phyloP scores from a whole-genome alignment of 2,113 vertebrate genomes.

The Erythrocebus patas region DNA sequence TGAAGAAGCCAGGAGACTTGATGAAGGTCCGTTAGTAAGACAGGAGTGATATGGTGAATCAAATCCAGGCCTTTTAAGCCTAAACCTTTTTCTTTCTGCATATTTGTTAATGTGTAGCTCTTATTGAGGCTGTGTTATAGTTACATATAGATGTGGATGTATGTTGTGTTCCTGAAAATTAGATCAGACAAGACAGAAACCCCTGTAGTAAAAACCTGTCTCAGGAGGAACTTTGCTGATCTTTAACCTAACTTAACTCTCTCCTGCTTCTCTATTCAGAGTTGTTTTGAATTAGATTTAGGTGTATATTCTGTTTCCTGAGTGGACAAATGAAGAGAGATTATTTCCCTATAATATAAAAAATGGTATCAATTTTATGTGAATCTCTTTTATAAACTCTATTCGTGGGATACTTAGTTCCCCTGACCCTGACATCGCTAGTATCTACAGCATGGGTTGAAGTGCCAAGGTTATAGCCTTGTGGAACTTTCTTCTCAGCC shows the following conservation, averaged over 20 bases:
- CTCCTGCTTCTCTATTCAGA: neutral
- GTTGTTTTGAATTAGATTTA: neutral
- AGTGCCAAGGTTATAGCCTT: neutral
- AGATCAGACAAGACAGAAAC: neutral
- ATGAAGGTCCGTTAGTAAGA: neutral
- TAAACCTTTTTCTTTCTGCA: neutral
- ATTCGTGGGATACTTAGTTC: neutral
- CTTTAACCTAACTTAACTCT: neutral
- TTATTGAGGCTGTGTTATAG: neutral
- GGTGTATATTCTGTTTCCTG: neutral
- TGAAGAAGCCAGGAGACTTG: neutral
- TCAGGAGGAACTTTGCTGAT: neutral
- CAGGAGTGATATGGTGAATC: neutral
- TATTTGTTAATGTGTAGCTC: neutral
- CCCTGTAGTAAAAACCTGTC: neutral
- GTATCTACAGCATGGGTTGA: neutral
- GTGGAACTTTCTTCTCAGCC: neutral
- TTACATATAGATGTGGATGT: neutral
- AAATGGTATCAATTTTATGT: neutral
- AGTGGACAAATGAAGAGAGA: neutral
- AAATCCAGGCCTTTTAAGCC: neutral
- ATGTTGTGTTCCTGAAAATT: neutral
- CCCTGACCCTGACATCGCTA: neutral
- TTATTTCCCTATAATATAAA: neutral
- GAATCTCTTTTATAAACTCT: neutral